Evolutionary conservation across 2,888 invertebrate genomes (phyloP).

Genomic region (Pristionchus japonicus): DNA sequence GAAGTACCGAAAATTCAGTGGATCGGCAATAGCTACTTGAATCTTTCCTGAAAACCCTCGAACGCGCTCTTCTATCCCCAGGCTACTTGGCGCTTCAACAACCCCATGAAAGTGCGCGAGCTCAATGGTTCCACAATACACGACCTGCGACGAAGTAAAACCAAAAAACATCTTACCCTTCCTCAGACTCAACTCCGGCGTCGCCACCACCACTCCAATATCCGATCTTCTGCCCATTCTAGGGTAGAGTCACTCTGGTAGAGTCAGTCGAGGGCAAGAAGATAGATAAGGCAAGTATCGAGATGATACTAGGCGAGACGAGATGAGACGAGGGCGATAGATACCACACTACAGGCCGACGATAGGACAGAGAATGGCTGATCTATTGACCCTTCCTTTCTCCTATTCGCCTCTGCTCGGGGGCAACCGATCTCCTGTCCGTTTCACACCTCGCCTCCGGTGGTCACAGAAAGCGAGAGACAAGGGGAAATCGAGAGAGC

Average conservation of each 20-base stretch:
- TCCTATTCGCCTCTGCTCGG: background rate
- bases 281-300: background rate
- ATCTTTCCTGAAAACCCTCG: no score
- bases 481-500: background rate
- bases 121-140: no score
- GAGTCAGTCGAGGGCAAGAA: background rate
- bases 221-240: background rate
- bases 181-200: background rate
- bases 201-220: background rate
- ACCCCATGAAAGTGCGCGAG: background rate
- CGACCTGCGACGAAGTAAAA: background rate
- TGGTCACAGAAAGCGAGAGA: background rate
- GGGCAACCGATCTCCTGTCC: background rate
- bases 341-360: background rate
- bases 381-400: background rate
- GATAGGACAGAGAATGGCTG: background rate
- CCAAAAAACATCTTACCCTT: slow-evolving; percentile 24
- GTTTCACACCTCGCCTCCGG: background rate
- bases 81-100: no score
- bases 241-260: background rate
- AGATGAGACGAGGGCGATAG: background rate
- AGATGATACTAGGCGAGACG: no score
- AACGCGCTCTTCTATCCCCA: no score
- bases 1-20: no score
- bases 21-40: no score